Evolutionary conservation across 2,113 vertebrate species (phyloP).

Genomic region (Bombycilla garrulus): DNA sequence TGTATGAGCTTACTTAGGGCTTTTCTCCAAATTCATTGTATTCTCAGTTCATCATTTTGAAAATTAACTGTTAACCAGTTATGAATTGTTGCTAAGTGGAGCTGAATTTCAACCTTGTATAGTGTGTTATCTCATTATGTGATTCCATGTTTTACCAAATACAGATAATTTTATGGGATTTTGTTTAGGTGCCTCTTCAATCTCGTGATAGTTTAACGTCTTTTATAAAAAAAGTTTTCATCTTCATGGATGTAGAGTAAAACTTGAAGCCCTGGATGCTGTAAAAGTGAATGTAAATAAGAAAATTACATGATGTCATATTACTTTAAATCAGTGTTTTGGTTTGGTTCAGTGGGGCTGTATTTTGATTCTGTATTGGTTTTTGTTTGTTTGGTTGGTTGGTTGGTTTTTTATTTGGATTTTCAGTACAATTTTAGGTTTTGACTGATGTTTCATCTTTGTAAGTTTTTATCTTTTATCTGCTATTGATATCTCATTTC

Average conservation of each 20-base stretch:
- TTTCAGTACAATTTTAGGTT: neutral
- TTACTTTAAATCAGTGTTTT: neutral
- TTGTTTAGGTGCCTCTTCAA: neutral
- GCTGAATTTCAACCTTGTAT: neutral
- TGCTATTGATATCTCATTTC: neutral
- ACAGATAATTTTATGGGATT: neutral
- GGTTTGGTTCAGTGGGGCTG: neutral
- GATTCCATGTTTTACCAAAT: neutral
- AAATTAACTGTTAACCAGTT: neutral
- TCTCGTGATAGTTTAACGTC: neutral
- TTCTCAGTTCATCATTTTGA: neutral
- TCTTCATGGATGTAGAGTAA: neutral
- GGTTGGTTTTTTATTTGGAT: neutral
- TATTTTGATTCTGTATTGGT: neutral
- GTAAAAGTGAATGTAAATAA: neutral
- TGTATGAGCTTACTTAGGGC: neutral
- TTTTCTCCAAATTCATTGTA: neutral
- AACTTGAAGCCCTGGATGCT: neutral
- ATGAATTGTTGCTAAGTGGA: neutral
- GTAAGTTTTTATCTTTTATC: neutral
- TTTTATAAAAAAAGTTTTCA: neutral
- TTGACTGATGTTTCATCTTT: neutral
- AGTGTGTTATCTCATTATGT: neutral
- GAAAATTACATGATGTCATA: neutral
- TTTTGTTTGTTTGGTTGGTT: no score